Base-by-base conservation (phyloP, 2,888 invertebrate genomes). In the Leucophenga montana region DNA sequence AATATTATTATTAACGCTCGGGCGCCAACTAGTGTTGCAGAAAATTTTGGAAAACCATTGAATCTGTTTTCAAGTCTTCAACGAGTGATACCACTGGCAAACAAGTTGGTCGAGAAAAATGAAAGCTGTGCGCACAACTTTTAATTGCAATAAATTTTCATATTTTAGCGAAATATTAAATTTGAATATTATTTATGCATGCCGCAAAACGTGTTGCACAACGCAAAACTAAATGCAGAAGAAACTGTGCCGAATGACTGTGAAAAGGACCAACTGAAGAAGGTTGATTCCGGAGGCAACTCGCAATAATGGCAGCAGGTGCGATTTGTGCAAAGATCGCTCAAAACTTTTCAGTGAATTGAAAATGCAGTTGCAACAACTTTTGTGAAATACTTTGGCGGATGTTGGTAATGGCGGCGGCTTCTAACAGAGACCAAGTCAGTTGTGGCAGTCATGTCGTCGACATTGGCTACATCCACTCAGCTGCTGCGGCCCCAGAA, bases 81-180 rank as follows among this genome's bases (percentile, higher is more conserved):
- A 39, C 9, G 39, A 39, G 8, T 39, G 39, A 39, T 1, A 3
- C 39, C 11, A 11, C 39, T 39, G 39, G 39, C 39, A 39, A 39
- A 27, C 4, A 27, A 27, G 4, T 27, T 2, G 27, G 5, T 3
- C 39, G 11, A 39, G 1, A 39, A 39, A 39, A 39, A 39, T 11
- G 1, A 11, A 39, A 11, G 39, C 39, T 39, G 8, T 39, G 39
- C 27, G 39, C 11, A 39, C 39, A 46, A 64, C 39, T 64, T 64
- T 64, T 64, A 64, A 64, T 64, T 64, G 62, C 62, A 46, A 64
- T 64, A 64, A 46, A 64, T 64, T 64, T 64, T 48, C 62, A 64
- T 64, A 61, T 18, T 64, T 64, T 27, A 59, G 59, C 33, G n/a
- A 27, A 27, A 59, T n/a, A 59, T 22, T n/a, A 64, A 64, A 64